phyloP scores from a whole-genome alignment of 2,888 invertebrate genomes.

The Baronia brevicornis region DNA sequence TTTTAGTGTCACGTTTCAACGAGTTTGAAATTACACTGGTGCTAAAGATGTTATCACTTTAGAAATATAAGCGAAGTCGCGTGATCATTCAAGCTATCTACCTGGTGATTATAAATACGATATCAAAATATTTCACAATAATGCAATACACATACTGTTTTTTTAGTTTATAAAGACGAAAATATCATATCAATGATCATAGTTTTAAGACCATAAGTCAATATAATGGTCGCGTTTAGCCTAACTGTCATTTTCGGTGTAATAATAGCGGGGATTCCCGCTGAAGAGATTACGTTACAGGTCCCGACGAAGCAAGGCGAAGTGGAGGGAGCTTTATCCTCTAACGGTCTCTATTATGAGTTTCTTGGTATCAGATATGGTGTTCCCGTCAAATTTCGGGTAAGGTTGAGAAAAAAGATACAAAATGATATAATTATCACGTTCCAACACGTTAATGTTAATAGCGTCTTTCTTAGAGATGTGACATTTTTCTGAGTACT shows the following conservation, averaged over 20 bases:
- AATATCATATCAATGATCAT: conserved; percentile 3
- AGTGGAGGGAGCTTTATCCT: conserved; percentile 48
- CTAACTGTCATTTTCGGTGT: conserved; percentile 28
- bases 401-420: conserved; percentile 27
- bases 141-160: neutral
- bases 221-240: conserved; percentile 17
- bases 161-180: conserved; percentile 14
- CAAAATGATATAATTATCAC: no score
- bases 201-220: conserved; percentile 13
- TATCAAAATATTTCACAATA: neutral
- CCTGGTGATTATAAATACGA: neutral
- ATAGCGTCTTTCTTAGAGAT: no score
- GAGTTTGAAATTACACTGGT: no score
- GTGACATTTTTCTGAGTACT: no score
- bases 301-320: conserved; percentile 52
- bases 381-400: conserved; percentile 47
- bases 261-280: conserved; percentile 24
- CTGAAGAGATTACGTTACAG: conserved; percentile 35
- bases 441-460: no score
- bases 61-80: no score
- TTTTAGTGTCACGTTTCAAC: no score
- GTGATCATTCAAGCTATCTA: no score
- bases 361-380: conserved; percentile 58
- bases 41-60: no score
- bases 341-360: conserved; percentile 50